Conservation (phyloP, 2,113 vertebrate species). For the Uropsilus gracilis region DNA sequence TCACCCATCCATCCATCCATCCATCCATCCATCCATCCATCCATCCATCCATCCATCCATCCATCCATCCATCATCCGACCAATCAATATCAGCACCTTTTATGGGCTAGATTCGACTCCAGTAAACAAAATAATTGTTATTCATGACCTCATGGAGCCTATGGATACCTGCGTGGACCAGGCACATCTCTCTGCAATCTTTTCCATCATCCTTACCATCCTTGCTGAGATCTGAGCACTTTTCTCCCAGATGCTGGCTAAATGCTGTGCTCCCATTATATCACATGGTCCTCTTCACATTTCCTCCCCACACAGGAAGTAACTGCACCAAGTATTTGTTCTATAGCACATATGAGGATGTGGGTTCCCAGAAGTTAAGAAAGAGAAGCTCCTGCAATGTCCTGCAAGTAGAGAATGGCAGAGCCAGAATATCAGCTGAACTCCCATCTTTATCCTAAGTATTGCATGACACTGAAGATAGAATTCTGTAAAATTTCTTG, state of each 20-base stretch:
- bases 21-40: background rate
- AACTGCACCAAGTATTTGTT: background rate
- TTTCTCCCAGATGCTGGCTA: background rate
- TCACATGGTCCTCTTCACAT: background rate
- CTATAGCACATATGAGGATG: background rate
- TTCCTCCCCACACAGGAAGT: background rate
- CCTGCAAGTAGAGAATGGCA: background rate
- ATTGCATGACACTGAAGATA: background rate
- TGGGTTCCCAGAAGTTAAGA: conserved; percentile 17
- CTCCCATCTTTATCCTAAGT: background rate
- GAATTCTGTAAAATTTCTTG: background rate
- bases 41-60: background rate
- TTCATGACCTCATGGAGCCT: background rate
- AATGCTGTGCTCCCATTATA: background rate
- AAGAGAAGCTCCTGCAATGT: background rate
- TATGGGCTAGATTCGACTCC: background rate
- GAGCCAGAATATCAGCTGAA: background rate
- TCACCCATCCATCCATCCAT: background rate
- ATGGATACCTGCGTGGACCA: background rate
- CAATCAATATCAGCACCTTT: background rate
- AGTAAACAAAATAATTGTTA: background rate
- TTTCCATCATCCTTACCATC: background rate
- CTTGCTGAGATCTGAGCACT: background rate
- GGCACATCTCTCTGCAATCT: background rate
- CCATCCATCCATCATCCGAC: background rate